These are phyloP conservation scores for Zygothrica quintamaculata DNA, from an alignment of 2,888 invertebrate species.

Conservation along the genomic window DNA sequence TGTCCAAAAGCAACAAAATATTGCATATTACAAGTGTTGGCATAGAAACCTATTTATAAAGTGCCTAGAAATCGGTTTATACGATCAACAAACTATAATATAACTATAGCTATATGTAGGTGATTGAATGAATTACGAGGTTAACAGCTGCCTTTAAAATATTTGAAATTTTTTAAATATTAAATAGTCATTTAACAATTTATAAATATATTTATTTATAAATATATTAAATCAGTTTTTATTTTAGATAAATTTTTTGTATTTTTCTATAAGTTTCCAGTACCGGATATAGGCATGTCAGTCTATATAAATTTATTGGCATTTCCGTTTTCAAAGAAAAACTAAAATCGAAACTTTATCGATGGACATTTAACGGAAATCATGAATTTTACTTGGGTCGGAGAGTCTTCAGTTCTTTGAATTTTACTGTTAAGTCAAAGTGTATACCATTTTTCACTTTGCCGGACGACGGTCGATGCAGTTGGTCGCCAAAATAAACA, in stretches of 20 bases:
- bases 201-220: no score
- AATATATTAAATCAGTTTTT: no score
- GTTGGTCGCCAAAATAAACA: constrained; percentile 66
- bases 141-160: not conserved
- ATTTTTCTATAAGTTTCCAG: not conserved
- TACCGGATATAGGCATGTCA: constrained; percentile 8
- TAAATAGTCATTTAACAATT: no score
- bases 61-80: constrained; percentile 1
- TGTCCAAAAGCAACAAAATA: constrained; percentile 9
- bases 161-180: no score
- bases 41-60: constrained; percentile 36
- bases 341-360: not conserved
- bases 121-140: not conserved
- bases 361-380: constrained; percentile 18
- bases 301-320: constrained; percentile 15
- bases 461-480: not conserved
- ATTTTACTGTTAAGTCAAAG: no score
- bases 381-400: constrained; percentile 16
- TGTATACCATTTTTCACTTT: not conserved
- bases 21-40: constrained; percentile 15
- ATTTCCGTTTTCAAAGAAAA: constrained; percentile 20
- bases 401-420: no score
- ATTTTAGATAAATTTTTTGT: no score
- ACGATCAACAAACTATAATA: constrained; percentile 15
- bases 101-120: constrained; percentile 9